Evolutionary conservation across 37 sponge, comb jelly and placozoan genomes (phyloP), one percentile per base, ranked within the genome.

Genomic region (Halisarca cf. caerulea): DNA sequence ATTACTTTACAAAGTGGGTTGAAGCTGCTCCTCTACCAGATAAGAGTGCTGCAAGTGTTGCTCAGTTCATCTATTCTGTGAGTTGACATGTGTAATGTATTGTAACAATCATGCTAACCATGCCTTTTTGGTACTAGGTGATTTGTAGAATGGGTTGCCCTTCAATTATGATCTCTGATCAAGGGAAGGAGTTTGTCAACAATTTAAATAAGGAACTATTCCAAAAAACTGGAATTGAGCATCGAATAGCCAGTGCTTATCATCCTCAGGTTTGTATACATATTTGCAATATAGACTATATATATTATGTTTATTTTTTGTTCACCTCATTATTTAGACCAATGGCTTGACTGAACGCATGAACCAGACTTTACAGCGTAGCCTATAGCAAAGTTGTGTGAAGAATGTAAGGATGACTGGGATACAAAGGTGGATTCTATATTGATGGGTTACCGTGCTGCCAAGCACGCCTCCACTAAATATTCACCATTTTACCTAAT

Each of bases 1-100:
- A 87, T 58, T 87, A 81, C 36, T 87, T 62, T 42, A 72, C 87
- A 69, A 87, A 87, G 53, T 81, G 87, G 87, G 87, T 80, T 38
- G 87, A 81, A 87, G 87, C 82, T 40, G 73, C 21, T 55, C 74
- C 82, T 25, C 81, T 81, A 20, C 39, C 61, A 38, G 87, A 87
- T 38, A 81, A 87, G 80, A 81, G 74, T 21, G 82, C 82, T 33
- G 32, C 45, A 28, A 60, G 60, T 34, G 82, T 87, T n/a, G 74
- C 87, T 20, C 28, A 72, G 14, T 32, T 72, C 43, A 25, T 87
- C 8, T 87, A 81, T 40, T 58, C 82, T 53, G 80, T 80, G 40
- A 85, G 82, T 81, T n/a, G n/a, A n/a, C n/a, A 28, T 73, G 7
- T 14, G 59, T 60, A 33, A 28, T 27, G 45, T 40, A 59, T 38